Evolutionary conservation across 2,113 vertebrate genomes (phyloP).

Genomic region (Cairina moschata): DNA sequence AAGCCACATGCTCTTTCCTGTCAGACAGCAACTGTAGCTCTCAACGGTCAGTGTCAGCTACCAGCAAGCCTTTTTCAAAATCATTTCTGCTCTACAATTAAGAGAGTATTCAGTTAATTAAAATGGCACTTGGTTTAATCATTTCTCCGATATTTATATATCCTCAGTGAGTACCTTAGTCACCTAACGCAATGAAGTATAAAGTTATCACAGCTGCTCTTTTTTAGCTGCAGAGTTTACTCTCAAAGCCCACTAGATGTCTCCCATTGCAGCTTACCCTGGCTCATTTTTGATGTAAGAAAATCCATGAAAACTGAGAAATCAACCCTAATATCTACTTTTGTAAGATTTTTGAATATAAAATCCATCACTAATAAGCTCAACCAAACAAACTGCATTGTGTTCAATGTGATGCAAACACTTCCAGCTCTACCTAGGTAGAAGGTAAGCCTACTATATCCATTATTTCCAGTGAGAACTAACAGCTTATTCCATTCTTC

Average conservation of each 20-base stretch:
- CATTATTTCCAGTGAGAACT: not conserved
- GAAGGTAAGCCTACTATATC: not conserved
- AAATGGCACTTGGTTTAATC: not conserved
- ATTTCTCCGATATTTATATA: not conserved
- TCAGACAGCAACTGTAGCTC: not conserved
- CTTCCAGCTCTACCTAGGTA: not conserved
- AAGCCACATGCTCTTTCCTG: not conserved
- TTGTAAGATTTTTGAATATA: not conserved
- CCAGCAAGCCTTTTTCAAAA: not conserved
- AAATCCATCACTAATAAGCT: not conserved
- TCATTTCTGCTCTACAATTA: not conserved
- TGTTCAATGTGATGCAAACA: not conserved
- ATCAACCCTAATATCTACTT: not conserved
- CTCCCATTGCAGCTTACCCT: not conserved
- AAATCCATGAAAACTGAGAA: not conserved
- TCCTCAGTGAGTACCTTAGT: not conserved
- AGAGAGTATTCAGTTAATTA: not conserved
- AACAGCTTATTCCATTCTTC: not conserved
- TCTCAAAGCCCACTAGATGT: conserved; percentile 24
- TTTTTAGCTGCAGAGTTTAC: not conserved
- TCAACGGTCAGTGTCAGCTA: not conserved
- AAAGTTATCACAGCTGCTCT: not conserved
- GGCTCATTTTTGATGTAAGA: not conserved
- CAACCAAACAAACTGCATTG: not conserved
- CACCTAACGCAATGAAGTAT: not conserved